Evolutionary conservation across 2,797 vertebrate genomes (phyloP).

Genomic region (Poecilia gillii): DNA sequence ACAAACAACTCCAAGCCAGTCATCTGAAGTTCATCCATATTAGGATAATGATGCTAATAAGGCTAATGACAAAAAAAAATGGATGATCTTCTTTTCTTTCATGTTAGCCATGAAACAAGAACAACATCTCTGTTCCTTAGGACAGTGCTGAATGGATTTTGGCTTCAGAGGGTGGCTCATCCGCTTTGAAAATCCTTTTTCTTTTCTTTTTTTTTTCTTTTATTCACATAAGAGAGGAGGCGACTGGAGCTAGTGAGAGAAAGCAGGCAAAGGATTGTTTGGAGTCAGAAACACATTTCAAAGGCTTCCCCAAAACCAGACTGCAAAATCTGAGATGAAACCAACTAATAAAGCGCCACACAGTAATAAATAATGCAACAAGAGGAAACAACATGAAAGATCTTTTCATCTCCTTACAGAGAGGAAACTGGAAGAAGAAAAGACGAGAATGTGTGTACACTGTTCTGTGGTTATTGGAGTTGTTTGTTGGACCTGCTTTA

Average conservation of each 20-base stretch:
- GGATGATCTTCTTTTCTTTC: slow-evolving; percentile 65
- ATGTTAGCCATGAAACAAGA: slow-evolving; percentile 66
- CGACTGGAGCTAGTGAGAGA: slow-evolving; percentile 64
- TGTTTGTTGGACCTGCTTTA: slow-evolving; percentile 65
- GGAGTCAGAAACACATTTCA: slow-evolving; percentile 79
- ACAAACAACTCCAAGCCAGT: slow-evolving; percentile 73
- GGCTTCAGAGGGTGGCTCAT: slow-evolving; percentile 65
- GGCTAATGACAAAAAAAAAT: slow-evolving; percentile 73
- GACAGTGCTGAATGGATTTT: slow-evolving; percentile 67
- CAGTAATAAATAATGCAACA: slow-evolving; percentile 81
- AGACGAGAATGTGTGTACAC: slow-evolving; percentile 37
- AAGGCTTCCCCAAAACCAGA: slow-evolving; percentile 76
- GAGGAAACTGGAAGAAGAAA: slow-evolving; percentile 56
- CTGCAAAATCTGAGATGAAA: slow-evolving; percentile 76
- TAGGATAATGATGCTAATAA: slow-evolving; percentile 75
- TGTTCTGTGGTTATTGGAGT: slow-evolving; percentile 53
- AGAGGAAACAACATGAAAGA: slow-evolving; percentile 82
- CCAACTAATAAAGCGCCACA: slow-evolving; percentile 77
- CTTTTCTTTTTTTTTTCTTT: slow-evolving; percentile 6
- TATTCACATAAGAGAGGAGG: slow-evolving; percentile 62
- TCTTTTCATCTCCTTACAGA: slow-evolving; percentile 75
- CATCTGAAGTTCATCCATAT: slow-evolving; percentile 73
- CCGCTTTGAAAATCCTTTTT: slow-evolving; percentile 67
- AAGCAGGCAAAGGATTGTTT: slow-evolving; percentile 72
- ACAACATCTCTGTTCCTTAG: slow-evolving; percentile 70